Percentiles rank a stretch among this genome's conserved stretches.
Evolutionary conservation across 2,888 invertebrate genomes (phyloP).

Genomic region (Mactromeris polynyma): DNA sequence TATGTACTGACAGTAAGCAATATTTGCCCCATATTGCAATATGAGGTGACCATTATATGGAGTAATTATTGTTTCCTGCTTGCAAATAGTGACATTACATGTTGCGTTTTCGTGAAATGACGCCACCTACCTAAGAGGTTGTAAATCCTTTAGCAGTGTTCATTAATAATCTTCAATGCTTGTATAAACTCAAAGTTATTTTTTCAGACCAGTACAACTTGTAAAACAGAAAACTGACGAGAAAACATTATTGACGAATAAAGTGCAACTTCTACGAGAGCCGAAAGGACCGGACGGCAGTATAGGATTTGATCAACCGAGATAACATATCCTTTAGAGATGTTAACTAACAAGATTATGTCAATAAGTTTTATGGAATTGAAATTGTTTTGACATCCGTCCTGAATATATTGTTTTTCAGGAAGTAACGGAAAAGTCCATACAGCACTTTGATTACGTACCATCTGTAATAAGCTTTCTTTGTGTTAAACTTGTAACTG

Average conservation of each 20-base stretch:
- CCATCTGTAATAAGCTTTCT: background rate
- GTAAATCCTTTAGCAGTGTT: too few species aligned
- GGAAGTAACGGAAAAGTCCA: background rate
- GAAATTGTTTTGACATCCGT: slow-evolving; percentile 20
- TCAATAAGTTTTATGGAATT: background rate
- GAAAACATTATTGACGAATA: slow-evolving; percentile 41
- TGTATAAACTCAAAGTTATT: background rate
- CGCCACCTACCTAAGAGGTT: too few species aligned
- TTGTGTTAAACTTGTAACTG: background rate
- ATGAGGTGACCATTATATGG: too few species aligned
- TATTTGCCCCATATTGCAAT: too few species aligned
- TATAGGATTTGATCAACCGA: slow-evolving; percentile 75
- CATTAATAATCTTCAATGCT: too few species aligned
- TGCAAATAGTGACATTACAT: too few species aligned
- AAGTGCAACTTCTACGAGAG: slow-evolving; percentile 75
- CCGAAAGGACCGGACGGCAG: slow-evolving; percentile 82
- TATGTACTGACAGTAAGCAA: too few species aligned
- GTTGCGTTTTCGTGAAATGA: too few species aligned
- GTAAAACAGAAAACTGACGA: slow-evolving; percentile 58
- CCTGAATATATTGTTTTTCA: slow-evolving; percentile 1
- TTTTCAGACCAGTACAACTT: slow-evolving; percentile 65
- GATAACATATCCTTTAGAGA: slow-evolving; percentile 66
- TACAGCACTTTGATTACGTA: background rate
- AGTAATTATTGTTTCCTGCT: too few species aligned
- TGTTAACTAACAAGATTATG: background rate